phyloP scores from a whole-genome alignment of 1,140 invertebrate genomes.

The Liolophura sinensis region DNA sequence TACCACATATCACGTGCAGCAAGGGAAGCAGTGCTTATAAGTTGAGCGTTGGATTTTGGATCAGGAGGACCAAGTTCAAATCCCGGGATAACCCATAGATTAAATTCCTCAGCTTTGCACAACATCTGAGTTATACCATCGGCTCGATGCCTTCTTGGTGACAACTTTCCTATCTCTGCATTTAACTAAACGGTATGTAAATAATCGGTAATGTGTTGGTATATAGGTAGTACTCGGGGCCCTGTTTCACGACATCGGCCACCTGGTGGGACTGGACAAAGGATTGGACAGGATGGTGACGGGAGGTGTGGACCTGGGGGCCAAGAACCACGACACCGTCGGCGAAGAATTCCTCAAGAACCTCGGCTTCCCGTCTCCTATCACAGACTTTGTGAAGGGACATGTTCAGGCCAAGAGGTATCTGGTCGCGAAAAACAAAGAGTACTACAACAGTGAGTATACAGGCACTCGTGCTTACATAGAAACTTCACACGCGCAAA shows the following conservation, averaged over 20 bases:
- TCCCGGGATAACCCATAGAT: no score
- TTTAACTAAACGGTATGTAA: no score
- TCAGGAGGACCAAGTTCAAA: no score
- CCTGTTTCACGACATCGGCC: slow-evolving; percentile 38
- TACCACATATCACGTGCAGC: no score
- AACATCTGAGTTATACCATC: no score
- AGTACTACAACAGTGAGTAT: slow-evolving; percentile 28
- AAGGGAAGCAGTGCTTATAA: no score
- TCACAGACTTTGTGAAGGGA: slow-evolving; percentile 28
- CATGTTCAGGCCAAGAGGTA: slow-evolving; percentile 41
- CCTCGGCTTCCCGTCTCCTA: slow-evolving; percentile 19
- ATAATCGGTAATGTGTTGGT: no score
- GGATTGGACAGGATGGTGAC: slow-evolving; percentile 22
- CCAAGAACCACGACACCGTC: slow-evolving; percentile 29
- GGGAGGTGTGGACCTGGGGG: slow-evolving; percentile 22
- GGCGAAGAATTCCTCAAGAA: slow-evolving; percentile 26
- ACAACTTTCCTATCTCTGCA: no score
- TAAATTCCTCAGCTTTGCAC: no score
- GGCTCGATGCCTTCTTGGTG: no score
- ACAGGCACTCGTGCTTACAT: background rate
- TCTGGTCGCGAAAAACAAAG: slow-evolving; percentile 28
- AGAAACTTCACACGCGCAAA: background rate
- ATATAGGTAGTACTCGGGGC: slow-evolving; percentile 28
- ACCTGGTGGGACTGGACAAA: slow-evolving; percentile 24
- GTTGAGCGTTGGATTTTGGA: no score